Base-by-base conservation (phyloP, 2,797 vertebrate species). In the Xiphophorus birchmanni region DNA sequence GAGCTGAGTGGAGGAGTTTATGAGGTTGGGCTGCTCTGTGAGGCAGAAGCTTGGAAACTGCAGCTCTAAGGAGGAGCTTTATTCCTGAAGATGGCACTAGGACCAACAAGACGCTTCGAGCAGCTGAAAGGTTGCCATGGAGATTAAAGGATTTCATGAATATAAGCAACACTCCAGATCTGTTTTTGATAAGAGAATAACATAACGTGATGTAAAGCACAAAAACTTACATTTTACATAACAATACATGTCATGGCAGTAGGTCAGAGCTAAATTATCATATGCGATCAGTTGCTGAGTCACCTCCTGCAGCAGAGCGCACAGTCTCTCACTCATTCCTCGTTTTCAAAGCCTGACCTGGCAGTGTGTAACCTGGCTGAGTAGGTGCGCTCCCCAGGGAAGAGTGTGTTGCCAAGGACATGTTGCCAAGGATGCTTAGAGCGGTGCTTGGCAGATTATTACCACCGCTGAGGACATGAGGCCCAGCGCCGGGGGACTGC, bases 401-500 rank as follows among this genome's bases (percentile, higher is more conserved):
- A 35, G 13, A 50, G 13, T 7, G 12, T 37, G 42, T 47, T 73
- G n/a, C 78, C 42, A 47, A 47, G 42, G 74, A 76, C 48, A 37
- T 47, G 75, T 42, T 71, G 26, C 48, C 50, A 73, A 47, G 72
- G 72, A 74, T 74, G 42, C 78, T 45, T 40, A 48, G 44, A 48
- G 78, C 44, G 11, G 72, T 50, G 73, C 32, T 45, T 72, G 12
- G 69, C 69, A 73, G 21, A 45, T 72, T 72, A 72, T 45, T 45
- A 72, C 42, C 21, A 21, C 23, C 3, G 37, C 56, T 21, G 72
- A 65, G 78, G 78, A 74, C 71, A 48, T 42, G 10, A 29, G 69
- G 29, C 29, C 44, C 42, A 21, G 54, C 45, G 50, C 45, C 44
- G 50, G 72, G 72, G 17, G 71, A 79, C 54, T 13, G 54, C 21